Evolutionary conservation across 2,797 vertebrate species (phyloP).

Genomic region (Rhinoraja longicauda): DNA sequence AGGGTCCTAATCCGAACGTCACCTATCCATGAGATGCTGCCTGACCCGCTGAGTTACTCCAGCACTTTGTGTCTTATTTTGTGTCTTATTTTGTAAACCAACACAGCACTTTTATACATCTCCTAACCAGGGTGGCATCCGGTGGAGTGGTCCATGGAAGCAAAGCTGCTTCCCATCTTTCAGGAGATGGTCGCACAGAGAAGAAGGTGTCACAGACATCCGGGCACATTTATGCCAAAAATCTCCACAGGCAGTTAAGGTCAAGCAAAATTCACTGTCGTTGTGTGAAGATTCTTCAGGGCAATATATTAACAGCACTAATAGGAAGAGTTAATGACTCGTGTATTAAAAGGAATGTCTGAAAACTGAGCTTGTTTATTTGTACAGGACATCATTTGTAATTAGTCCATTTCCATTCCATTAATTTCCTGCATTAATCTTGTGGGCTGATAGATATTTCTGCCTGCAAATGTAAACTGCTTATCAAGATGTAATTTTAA

Average conservation of each 20-base stretch:
- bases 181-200: neutral
- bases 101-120: too few species aligned
- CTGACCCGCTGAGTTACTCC: too few species aligned
- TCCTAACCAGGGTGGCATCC: too few species aligned
- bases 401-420: constrained; percentile 26
- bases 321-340: constrained; percentile 35
- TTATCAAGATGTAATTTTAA: neutral
- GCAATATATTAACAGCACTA: neutral
- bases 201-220: neutral
- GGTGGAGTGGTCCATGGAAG: too few species aligned
- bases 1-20: too few species aligned
- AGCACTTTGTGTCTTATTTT: too few species aligned
- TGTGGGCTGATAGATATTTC: constrained; percentile 7
- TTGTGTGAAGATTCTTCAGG: neutral
- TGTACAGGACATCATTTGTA: constrained; percentile 12
- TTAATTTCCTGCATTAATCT: constrained; percentile 29
- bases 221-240: neutral
- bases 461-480: neutral
- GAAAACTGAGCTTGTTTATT: constrained; percentile 8
- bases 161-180: too few species aligned
- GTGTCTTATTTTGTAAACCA: too few species aligned
- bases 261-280: neutral
- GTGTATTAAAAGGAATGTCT: constrained; percentile 15
- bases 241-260: neutral
- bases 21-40: too few species aligned